Evolutionary conservation across 1,140 invertebrate genomes (phyloP).

Genomic region (Dendrolimus kikuchii): DNA sequence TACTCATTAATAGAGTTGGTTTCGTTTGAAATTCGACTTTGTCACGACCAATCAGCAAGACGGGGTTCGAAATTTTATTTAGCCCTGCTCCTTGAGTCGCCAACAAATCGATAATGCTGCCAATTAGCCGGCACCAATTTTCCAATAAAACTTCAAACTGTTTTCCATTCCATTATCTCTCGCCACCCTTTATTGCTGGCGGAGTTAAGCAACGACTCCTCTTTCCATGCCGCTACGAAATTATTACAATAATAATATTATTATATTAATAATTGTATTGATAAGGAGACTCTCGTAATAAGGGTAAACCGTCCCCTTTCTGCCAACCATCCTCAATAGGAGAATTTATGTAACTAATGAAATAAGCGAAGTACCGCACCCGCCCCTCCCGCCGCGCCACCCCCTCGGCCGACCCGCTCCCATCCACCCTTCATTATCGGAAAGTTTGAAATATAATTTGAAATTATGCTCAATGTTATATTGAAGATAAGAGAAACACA

Average conservation of each 20-base stretch:
- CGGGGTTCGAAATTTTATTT: constrained; percentile 41
- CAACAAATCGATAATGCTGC: constrained; percentile 64
- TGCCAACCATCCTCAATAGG: constrained; percentile 70
- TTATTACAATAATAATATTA: constrained; percentile 73
- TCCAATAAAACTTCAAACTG: constrained; percentile 72
- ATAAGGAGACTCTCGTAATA: constrained; percentile 72
- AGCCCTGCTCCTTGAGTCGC: constrained; percentile 38
- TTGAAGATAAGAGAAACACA: constrained; percentile 72
- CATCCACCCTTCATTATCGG: constrained; percentile 68
- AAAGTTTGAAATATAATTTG: constrained; percentile 72
- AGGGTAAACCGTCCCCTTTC: constrained; percentile 71
- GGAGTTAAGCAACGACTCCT: constrained; percentile 66
- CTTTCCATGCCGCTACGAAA: constrained; percentile 61
- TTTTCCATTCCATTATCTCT: constrained; percentile 72
- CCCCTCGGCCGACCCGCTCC: constrained; percentile 33
- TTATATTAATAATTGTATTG: constrained; percentile 72
- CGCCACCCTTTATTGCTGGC: constrained; percentile 68
- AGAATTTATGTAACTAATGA: constrained; percentile 72
- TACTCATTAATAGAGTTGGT: constrained; percentile 16
- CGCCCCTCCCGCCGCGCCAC: constrained; percentile 29
- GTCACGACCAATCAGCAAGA: constrained; percentile 17
- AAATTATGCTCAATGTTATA: constrained; percentile 73
- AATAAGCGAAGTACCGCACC: constrained; percentile 63
- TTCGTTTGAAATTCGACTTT: constrained; percentile 20
- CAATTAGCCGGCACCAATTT: constrained; percentile 70